Conservation (phyloP, 2,888 invertebrate genomes). For the Drosophila prostipennis region DNA sequence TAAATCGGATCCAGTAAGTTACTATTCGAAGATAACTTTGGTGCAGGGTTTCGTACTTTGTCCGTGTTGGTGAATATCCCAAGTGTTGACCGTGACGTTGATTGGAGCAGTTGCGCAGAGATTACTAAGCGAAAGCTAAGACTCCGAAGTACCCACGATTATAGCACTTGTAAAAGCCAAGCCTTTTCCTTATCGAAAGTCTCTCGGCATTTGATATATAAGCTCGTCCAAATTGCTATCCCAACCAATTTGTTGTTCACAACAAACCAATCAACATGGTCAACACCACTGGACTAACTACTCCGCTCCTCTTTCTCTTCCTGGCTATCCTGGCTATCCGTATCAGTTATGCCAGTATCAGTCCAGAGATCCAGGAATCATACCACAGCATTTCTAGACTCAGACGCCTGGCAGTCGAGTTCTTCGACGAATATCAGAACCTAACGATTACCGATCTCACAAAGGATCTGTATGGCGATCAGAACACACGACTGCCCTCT, state of each 20-base stretch:
- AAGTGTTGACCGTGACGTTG: neutral
- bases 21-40: neutral
- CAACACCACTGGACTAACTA: neutral
- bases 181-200: slow-evolving; percentile 5
- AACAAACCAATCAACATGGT: slow-evolving; percentile 8
- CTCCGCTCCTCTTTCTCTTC: slow-evolving; percentile 3
- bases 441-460: slow-evolving; percentile 24
- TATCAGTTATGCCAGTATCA: neutral
- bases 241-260: neutral
- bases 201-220: slow-evolving; percentile 4
- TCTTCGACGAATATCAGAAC: slow-evolving; percentile 52
- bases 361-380: neutral
- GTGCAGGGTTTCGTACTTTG: too few relatives aligned
- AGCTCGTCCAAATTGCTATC: neutral
- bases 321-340: slow-evolving; percentile 1
- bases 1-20: neutral
- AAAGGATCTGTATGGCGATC: neutral
- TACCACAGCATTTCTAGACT: slow-evolving; percentile 34
- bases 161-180: neutral
- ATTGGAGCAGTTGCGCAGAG: neutral
- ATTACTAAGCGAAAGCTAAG: neutral
- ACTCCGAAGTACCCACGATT: neutral
- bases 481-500: neutral
- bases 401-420: slow-evolving; percentile 53
- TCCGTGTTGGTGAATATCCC: too few relatives aligned